Evolutionary conservation across 1,140 invertebrate species (phyloP).

Genomic region (Camponotus pennsylvanicus): DNA sequence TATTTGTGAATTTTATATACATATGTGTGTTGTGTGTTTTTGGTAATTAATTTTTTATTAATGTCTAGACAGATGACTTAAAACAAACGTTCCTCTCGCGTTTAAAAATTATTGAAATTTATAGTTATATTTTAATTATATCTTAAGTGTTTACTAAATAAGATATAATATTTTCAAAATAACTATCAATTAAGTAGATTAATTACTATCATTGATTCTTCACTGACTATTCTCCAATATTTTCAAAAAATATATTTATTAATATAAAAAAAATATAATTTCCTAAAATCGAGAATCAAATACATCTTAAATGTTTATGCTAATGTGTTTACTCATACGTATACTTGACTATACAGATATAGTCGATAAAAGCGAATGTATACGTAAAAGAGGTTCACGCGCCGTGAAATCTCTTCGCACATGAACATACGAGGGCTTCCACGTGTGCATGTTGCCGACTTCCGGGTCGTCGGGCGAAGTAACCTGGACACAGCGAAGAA

Average conservation of each 20-base stretch:
- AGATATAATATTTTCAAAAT: background rate
- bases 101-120: background rate
- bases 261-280: slow-evolving; percentile 4
- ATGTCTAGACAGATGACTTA: background rate
- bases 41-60: background rate
- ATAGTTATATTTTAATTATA: background rate
- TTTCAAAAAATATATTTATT: background rate
- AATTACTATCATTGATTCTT: background rate
- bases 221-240: too few species aligned
- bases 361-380: slow-evolving; percentile 53
- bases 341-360: slow-evolving; percentile 25
- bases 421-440: slow-evolving; percentile 47
- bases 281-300: background rate
- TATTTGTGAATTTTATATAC: background rate
- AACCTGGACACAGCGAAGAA: slow-evolving; percentile 52
- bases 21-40: background rate
- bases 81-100: background rate
- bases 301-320: background rate
- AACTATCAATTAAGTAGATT: background rate
- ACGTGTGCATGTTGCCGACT: slow-evolving; percentile 58
- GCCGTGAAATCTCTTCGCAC: slow-evolving; percentile 61
- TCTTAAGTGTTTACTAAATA: background rate
- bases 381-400: slow-evolving; percentile 56
- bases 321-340: background rate
- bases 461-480: slow-evolving; percentile 74